Conservation (phyloP, 2,113 vertebrate genomes). For the Melanerpes formicivorus region DNA sequence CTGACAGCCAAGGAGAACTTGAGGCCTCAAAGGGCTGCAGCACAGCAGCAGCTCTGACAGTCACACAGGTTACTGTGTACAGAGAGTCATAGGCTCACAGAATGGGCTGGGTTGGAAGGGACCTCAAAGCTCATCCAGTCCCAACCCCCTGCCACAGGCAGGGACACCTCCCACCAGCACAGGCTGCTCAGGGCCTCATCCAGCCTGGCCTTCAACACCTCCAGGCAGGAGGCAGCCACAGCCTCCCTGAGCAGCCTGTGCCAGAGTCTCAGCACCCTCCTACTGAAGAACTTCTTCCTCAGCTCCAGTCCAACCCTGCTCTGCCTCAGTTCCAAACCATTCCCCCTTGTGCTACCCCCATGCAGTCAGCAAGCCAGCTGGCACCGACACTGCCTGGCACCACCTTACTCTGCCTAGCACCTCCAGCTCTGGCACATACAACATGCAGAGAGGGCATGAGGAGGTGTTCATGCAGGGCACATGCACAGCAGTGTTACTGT, state of each 20-base stretch:
- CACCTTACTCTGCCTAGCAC: not conserved
- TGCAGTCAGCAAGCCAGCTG: not conserved
- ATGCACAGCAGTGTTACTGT: slow-evolving; percentile 72
- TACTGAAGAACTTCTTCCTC: too few relatives aligned
- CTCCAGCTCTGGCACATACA: not conserved
- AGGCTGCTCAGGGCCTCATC: too few relatives aligned
- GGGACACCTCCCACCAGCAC: too few relatives aligned
- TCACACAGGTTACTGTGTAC: not conserved
- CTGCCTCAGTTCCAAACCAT: not conserved
- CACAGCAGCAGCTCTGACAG: not conserved
- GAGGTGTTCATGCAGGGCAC: slow-evolving; percentile 64
- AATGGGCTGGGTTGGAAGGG: too few relatives aligned
- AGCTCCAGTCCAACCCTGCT: not conserved
- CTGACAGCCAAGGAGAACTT: not conserved
- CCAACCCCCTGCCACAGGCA: too few relatives aligned
- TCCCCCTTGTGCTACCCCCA: not conserved
- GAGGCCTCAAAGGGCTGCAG: not conserved
- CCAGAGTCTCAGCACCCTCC: too few relatives aligned
- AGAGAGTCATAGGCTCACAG: too few relatives aligned
- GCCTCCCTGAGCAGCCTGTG: too few relatives aligned
- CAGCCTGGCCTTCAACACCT: too few relatives aligned
- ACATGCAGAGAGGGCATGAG: slow-evolving; percentile 30
- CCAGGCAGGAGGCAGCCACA: too few relatives aligned
- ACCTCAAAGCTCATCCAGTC: too few relatives aligned
- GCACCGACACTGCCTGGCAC: fast-evolving